These are phyloP conservation scores for Diarsia brunnea DNA, from an alignment of 2,888 invertebrate species.

Conservation along the genomic window DNA sequence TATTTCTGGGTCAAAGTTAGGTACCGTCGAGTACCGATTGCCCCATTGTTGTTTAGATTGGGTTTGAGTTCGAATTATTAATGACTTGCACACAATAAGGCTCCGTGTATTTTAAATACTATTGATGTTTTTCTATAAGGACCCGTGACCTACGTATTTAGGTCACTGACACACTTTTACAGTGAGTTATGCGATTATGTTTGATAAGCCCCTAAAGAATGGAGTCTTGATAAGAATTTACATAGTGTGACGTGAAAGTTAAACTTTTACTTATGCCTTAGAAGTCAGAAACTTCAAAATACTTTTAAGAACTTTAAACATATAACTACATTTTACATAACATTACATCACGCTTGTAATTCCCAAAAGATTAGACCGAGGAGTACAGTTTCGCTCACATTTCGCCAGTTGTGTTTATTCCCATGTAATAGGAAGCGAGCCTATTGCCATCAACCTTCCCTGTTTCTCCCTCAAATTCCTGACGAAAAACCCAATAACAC, in stretches of 20 bases:
- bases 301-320: background rate
- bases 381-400: too few species aligned
- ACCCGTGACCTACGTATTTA: conserved; percentile 36
- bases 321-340: too few species aligned
- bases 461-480: too few species aligned
- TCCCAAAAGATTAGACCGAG: too few species aligned
- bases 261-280: background rate
- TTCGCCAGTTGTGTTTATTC: too few species aligned
- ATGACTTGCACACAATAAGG: conserved; percentile 63
- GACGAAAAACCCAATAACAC: too few species aligned
- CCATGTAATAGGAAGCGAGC: too few species aligned
- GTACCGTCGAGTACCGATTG: conserved; percentile 67
- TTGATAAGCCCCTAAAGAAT: background rate
- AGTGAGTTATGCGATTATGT: conserved; percentile 11
- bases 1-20: conserved; percentile 52
- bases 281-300: background rate
- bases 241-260: background rate
- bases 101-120: conserved; percentile 46
- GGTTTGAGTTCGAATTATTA: conserved; percentile 68
- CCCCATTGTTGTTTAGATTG: conserved; percentile 70
- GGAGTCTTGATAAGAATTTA: background rate
- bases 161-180: conserved; percentile 44
- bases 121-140: conserved; percentile 53
- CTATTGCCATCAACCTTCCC: too few species aligned
- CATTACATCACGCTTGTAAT: too few species aligned